phyloP scores from a whole-genome alignment of 2,797 vertebrate genomes.

The Falco cherrug region DNA sequence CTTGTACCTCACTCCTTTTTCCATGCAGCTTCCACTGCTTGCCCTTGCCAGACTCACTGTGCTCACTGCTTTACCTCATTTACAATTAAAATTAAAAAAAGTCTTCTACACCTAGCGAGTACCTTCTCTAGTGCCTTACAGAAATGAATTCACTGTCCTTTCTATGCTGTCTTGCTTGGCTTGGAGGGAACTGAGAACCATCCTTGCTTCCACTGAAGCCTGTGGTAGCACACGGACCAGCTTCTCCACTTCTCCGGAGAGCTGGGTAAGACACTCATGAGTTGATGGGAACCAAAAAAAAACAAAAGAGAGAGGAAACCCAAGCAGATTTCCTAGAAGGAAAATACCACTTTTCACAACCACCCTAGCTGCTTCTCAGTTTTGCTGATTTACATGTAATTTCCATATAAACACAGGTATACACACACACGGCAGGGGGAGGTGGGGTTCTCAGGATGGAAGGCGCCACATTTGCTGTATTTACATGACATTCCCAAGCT shows the following conservation, averaged over 20 bases:
- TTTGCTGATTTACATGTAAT: not conserved
- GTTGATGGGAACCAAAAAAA: not conserved
- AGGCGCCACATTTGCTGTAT: not conserved
- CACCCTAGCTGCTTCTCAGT: not conserved
- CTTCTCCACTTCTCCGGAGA: not conserved
- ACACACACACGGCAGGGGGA: fast-evolving
- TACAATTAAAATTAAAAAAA: not conserved
- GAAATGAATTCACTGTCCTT: not conserved
- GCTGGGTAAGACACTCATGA: not conserved
- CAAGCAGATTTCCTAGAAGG: not conserved
- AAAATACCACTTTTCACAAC: not conserved
- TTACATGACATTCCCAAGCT: not conserved
- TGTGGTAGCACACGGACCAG: fast-evolving
- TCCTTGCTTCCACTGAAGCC: not conserved
- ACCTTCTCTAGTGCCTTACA: not conserved
- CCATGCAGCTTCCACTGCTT: not conserved
- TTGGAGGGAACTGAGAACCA: not conserved
- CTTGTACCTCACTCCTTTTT: not conserved
- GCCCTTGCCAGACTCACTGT: fast-evolving
- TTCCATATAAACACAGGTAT: not conserved
- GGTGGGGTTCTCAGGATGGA: not conserved
- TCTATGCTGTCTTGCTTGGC: not conserved
- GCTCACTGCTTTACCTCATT: not conserved
- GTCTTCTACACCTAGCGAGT: not conserved
- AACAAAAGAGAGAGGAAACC: not conserved